Base-by-base conservation (phyloP, 2,113 vertebrate species). In the Burhinus oedicnemus region DNA sequence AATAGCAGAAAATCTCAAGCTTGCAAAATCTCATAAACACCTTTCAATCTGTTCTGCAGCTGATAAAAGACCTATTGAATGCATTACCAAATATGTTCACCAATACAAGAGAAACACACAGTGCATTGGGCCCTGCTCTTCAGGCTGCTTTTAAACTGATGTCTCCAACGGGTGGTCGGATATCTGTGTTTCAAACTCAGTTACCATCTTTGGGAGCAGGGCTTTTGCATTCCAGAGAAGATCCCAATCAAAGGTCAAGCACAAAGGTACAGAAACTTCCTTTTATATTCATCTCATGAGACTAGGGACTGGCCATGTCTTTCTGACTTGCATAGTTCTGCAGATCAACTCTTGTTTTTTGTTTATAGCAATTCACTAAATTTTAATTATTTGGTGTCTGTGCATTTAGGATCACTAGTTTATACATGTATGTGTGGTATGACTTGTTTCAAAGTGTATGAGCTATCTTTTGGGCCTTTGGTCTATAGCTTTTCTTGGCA, bases 131-230 rank as follows among this genome's bases (percentile, higher is more conserved):
- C 57, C 99, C 99, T 17, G 99, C 99, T 27, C 98, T 99, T 93
- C 99, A 99, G 97, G 99, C 99, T 18, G 99, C 99, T 8, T 99
- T 98, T 97, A 99, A 99, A 95, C 98, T 99, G 93, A 99, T 99
- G 99, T 99, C 99, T 58, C 98, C 99, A 72, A 99, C 99, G 8
- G 99, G 99, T 30, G 99, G 99, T 5, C 98, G 99, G 4, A 97
- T 99, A 92, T 99, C 99, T 16, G 99, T 99, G 60, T 99, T 99
- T 97, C 99, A 99, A 96, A 99, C 99, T 40, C 99, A 99, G 98
- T 98, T 99, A 75, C 99, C 99, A 3, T 99, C 99, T 34, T 90
- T 99, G 91, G 99, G 99, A 7, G 98, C 98, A 0, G 99, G 99
- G 9, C 97, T 97, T 57, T 97, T 99, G 96, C 99, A 99, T 90